Percentiles rank a stretch among this genome's conserved stretches.
Conservation (phyloP, 2,888 invertebrate species). For the Stenodera caucasica region DNA sequence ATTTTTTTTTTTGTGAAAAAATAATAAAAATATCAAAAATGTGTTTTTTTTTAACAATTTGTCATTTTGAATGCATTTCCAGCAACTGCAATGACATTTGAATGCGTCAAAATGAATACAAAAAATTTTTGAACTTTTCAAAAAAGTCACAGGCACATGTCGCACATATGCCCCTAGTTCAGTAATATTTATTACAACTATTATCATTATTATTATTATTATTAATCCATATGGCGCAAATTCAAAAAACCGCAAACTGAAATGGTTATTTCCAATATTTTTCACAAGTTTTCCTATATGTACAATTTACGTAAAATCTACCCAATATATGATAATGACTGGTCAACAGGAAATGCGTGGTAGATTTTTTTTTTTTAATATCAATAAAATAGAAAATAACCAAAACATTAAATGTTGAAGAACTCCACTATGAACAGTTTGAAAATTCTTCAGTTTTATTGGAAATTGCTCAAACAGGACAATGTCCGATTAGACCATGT, state of each 20-base stretch:
- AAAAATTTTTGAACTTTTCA: neutral
- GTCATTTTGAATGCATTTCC: too few relatives aligned
- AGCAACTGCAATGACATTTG: neutral
- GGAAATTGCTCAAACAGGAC: neutral
- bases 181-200: neutral
- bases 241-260: neutral
- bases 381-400: neutral
- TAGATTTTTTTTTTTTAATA: neutral
- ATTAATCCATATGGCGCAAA: neutral
- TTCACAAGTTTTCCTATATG: neutral
- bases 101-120: neutral
- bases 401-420: neutral
- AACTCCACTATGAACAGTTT: neutral
- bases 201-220: neutral
- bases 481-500: neutral
- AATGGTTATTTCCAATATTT: constrained; percentile 2
- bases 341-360: constrained; percentile 2
- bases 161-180: neutral
- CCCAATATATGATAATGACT: neutral
- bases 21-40: too few relatives aligned
- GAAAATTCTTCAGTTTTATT: neutral
- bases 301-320: neutral
- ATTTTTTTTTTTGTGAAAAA: too few relatives aligned
- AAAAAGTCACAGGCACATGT: neutral
- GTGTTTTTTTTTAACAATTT: too few relatives aligned